These are phyloP conservation scores for Hapalemur alaotrensis DNA, from an alignment of 2,797 vertebrate genomes.

Conservation along the genomic window DNA sequence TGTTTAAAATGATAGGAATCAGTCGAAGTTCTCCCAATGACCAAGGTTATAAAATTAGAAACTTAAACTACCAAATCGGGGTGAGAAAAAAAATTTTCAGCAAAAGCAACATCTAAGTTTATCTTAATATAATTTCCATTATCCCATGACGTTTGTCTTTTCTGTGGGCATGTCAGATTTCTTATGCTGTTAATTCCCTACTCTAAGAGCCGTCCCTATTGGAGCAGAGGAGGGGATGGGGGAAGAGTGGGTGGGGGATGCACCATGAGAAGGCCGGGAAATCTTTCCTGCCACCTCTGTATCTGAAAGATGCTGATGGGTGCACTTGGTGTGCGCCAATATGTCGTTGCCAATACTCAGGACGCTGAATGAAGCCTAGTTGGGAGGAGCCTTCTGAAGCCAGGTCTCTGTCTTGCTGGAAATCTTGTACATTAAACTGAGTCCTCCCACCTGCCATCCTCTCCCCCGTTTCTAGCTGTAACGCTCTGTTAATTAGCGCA, in stretches of 20 bases:
- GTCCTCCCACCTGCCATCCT: not conserved
- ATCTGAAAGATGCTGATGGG: not conserved
- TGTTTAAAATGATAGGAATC: constrained; percentile 41
- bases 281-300: not conserved
- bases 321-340: fast-evolving
- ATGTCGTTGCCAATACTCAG: not conserved
- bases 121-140: not conserved
- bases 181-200: not conserved
- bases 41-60: constrained; percentile 45
- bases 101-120: constrained; percentile 30
- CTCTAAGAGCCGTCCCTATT: not conserved
- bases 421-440: not conserved
- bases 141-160: not conserved
- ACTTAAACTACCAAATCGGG: constrained; percentile 38
- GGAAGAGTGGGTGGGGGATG: not conserved
- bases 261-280: not conserved
- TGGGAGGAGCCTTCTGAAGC: not conserved
- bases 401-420: not conserved
- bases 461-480: not conserved
- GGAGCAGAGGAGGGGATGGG: not conserved
- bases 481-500: not conserved
- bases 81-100: not conserved
- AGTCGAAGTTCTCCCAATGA: not conserved
- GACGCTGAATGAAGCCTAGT: not conserved
- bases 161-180: not conserved